Conservation (phyloP, 2,797 vertebrate species). For the Scolopax rusticola region DNA sequence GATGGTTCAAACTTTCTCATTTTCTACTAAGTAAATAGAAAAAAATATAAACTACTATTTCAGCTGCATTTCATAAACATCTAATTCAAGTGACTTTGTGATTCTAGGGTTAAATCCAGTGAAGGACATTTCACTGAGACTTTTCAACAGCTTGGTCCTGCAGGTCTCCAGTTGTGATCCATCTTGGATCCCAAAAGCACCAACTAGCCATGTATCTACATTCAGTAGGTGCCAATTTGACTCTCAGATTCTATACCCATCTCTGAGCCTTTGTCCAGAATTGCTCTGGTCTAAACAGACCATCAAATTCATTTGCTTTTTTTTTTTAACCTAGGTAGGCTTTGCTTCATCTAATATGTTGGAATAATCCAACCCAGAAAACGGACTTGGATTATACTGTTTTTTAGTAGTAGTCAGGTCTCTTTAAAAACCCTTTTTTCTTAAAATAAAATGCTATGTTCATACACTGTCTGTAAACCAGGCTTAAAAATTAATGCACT, state of each 20-base stretch:
- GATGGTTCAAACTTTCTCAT: constrained; percentile 6
- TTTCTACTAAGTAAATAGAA: neutral
- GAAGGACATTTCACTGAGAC: neutral
- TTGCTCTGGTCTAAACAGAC: neutral
- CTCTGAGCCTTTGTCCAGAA: neutral
- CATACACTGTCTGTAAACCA: neutral
- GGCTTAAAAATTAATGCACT: neutral
- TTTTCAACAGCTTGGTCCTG: neutral
- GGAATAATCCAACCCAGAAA: neutral
- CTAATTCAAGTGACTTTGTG: neutral
- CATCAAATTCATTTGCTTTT: neutral
- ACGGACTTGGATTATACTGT: neutral
- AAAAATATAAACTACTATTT: neutral
- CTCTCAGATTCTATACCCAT: neutral
- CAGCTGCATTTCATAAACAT: neutral
- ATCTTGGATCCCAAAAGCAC: neutral
- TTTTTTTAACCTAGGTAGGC: neutral
- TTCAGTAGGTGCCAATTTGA: neutral
- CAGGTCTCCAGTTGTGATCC: neutral
- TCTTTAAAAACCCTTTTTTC: neutral
- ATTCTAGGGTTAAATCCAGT: neutral
- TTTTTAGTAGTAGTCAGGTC: neutral
- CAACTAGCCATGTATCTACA: neutral
- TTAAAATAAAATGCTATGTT: neutral
- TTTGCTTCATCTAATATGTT: neutral